phyloP scores from a whole-genome alignment of 2,797 vertebrate genomes.

The Acanthiza pusilla region DNA sequence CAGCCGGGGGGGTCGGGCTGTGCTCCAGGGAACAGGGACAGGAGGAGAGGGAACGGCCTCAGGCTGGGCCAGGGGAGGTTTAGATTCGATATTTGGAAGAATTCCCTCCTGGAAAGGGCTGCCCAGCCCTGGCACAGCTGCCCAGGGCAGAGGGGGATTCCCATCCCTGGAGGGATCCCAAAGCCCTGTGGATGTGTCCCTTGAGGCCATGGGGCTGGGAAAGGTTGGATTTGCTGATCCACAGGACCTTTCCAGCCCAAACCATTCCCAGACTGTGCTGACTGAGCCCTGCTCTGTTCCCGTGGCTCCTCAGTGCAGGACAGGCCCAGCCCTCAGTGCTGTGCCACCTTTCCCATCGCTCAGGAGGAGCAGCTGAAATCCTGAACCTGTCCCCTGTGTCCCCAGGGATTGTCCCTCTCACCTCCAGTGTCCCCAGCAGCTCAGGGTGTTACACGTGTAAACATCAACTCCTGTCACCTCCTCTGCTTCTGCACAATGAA shows the following conservation, averaged over 20 bases:
- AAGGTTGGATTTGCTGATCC: not conserved
- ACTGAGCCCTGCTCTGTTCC: not conserved
- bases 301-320: not conserved
- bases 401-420: not conserved
- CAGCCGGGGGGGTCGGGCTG: not conserved
- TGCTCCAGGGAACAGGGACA: not conserved
- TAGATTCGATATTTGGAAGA: fast-evolving
- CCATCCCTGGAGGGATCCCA: not conserved
- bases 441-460: fast-evolving
- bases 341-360: not conserved
- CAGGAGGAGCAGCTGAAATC: not conserved
- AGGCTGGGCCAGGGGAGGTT: not conserved
- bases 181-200: not conserved
- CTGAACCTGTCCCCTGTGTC: not conserved
- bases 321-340: fast-evolving
- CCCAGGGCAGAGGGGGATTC: fast-evolving
- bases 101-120: fast-evolving
- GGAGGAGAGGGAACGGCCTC: not conserved
- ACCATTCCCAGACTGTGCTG: not conserved
- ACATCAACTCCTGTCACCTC: not conserved
- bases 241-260: not conserved
- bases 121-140: not conserved
- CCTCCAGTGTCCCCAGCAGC: not conserved
- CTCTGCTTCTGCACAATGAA: not conserved
- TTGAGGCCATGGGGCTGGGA: fast-evolving